Evolutionary conservation across 2,113 vertebrate species (phyloP).

Genomic region (Odocoileus virginianus): DNA sequence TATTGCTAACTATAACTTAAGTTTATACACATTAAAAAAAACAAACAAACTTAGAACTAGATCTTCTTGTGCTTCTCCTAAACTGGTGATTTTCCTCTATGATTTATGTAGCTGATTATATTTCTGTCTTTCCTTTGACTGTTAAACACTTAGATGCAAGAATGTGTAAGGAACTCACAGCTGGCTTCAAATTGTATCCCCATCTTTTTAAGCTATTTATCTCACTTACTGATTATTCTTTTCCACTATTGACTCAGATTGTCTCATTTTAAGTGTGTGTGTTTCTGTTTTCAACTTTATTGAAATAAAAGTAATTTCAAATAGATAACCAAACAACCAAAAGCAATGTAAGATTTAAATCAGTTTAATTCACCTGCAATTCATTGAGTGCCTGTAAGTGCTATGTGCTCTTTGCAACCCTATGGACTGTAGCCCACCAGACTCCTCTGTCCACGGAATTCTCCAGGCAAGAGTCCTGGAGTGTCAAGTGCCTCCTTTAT

Average conservation of each 20-base stretch:
- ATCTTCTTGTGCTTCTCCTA: not conserved
- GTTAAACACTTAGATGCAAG: not conserved
- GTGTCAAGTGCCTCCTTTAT: not conserved
- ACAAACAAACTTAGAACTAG: not conserved
- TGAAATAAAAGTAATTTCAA: not conserved
- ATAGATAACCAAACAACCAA: not conserved
- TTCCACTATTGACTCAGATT: not conserved
- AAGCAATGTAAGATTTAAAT: not conserved
- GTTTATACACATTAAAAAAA: not conserved
- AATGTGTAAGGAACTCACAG: not conserved
- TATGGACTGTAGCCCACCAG: accelerated
- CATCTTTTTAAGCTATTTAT: not conserved
- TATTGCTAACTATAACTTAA: not conserved
- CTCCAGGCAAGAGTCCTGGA: not conserved
- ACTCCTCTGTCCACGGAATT: not conserved
- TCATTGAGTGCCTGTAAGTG: not conserved
- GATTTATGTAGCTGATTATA: not conserved
- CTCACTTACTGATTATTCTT: not conserved
- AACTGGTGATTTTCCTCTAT: not conserved
- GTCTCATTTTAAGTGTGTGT: not conserved
- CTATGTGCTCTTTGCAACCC: not conserved
- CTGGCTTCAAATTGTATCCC: not conserved
- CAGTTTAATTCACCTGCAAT: not conserved
- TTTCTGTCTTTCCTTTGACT: not conserved
- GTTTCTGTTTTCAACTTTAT: not conserved